Base-by-base conservation (phyloP, 53 echinoderm and acorn worm genomes). In the Echinarachnius parma region DNA sequence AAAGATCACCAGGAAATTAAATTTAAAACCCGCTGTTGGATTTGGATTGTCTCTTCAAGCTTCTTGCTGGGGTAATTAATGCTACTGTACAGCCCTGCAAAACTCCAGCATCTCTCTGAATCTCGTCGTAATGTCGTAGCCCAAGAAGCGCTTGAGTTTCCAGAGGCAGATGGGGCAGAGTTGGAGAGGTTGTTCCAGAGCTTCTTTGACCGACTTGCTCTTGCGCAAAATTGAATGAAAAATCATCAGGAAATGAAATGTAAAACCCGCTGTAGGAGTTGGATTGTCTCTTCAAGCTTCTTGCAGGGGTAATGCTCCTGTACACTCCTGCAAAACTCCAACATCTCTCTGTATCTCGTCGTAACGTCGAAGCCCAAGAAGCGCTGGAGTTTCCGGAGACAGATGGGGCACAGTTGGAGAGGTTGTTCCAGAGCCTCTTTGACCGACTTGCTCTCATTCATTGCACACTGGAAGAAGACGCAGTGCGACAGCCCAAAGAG, bases 151-250 rank as follows among this genome's bases (percentile, higher is more conserved):
- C 56, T 95, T 90, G 3, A 95, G 84, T 50, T 95, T 95, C 10
- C 95, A 69, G 16, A 95, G 90, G 50, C 95, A 95, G 46, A 95
- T 71, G 4, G 95, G 95, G 53, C 95, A 95, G 20, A 95, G 90
- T 42, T 84, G 65, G 8, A 95, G 65, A 4, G 95, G 95, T 48
- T 95, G 95, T 4, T 57, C 27, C 28, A 91, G 53, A 5, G 95
- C 95, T 59, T 91, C 79, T 4, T 62, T 34, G 11, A 85, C 79
- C 0, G 95, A 90, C 3, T 55, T 76, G 61, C 95, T 95, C 61
- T 80, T 87, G 66, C n/a, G n/a, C n/a, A n/a, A n/a, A n/a, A n/a
- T n/a, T n/a, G n/a, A n/a, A n/a, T n/a, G n/a, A n/a, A n/a, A n/a
- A n/a, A n/a, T n/a, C n/a, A n/a, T n/a, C n/a, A n/a, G n/a, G n/a